phyloP scores from a whole-genome alignment of 2,888 invertebrate species.

The Clitarchus hookeri region DNA sequence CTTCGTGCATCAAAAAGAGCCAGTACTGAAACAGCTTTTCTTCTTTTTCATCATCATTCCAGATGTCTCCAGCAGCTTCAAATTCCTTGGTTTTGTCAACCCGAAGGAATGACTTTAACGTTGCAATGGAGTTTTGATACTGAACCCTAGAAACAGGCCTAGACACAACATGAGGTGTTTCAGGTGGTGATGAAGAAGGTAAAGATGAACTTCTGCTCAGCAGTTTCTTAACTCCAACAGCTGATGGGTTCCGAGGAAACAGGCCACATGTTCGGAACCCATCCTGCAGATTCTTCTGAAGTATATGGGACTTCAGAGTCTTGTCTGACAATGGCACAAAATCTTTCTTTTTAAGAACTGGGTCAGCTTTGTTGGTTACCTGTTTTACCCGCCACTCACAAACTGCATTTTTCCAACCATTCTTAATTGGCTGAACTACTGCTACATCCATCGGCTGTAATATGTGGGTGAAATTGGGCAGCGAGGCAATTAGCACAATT shows the following conservation, averaged over 20 bases:
- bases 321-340: conserved; percentile 42
- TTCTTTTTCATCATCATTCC: no score
- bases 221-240: no score
- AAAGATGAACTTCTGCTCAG: no score
- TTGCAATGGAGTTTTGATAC: no score
- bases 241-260: conserved; percentile 14
- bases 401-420: conserved; percentile 48
- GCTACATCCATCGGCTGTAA: conserved; percentile 52
- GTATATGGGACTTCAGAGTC: background rate
- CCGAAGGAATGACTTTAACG: no score
- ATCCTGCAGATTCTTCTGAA: conserved; percentile 12
- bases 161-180: no score
- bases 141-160: no score
- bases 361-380: conserved; percentile 36
- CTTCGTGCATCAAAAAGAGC: no score
- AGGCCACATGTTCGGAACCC: background rate
- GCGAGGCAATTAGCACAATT: conserved; percentile 50
- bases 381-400: conserved; percentile 46
- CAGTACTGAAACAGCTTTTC: no score
- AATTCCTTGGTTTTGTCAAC: no score
- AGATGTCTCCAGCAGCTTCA: no score
- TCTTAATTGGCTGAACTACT: conserved; percentile 51
- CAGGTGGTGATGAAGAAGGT: no score
- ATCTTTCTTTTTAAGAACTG: conserved; percentile 46
- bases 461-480: conserved; percentile 52